Percentiles rank a stretch among this genome's conserved stretches.
Evolutionary conservation across 2,113 vertebrate species (phyloP).

Genomic region (Siniperca chuatsi): DNA sequence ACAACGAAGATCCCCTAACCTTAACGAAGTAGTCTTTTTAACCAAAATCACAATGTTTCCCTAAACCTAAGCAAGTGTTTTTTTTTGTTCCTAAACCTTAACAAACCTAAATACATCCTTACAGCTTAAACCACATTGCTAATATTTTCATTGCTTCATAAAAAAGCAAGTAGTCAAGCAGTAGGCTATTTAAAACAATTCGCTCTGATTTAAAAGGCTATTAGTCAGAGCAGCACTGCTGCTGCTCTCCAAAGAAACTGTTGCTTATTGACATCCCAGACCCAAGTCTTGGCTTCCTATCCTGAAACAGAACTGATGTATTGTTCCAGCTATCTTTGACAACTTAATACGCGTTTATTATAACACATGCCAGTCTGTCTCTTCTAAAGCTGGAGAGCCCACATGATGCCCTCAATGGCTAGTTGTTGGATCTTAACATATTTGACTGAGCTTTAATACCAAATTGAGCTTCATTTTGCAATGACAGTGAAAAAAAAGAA

Average conservation of each 20-base stretch:
- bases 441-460: not conserved
- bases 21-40: not conserved
- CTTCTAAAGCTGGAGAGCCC: not conserved
- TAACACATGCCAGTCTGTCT: conserved; percentile 17
- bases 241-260: conserved; percentile 6
- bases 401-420: not conserved
- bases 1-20: not conserved
- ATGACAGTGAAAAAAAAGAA: not conserved
- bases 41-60: not conserved
- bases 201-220: not conserved
- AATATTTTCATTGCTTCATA: not conserved
- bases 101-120: not conserved
- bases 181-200: not conserved
- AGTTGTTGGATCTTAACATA: not conserved
- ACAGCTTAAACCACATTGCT: not conserved
- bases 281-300: not conserved
- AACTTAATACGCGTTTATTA: not conserved
- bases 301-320: conserved; percentile 1
- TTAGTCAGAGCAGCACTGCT: not conserved
- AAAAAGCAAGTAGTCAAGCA: not conserved
- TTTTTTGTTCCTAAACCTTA: not conserved
- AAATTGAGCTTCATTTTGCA: not conserved
- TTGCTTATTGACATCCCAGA: not conserved
- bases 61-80: not conserved
- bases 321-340: not conserved